Evolutionary conservation across 2,113 vertebrate genomes (phyloP).

Genomic region (Phyllostomus discolor): DNA sequence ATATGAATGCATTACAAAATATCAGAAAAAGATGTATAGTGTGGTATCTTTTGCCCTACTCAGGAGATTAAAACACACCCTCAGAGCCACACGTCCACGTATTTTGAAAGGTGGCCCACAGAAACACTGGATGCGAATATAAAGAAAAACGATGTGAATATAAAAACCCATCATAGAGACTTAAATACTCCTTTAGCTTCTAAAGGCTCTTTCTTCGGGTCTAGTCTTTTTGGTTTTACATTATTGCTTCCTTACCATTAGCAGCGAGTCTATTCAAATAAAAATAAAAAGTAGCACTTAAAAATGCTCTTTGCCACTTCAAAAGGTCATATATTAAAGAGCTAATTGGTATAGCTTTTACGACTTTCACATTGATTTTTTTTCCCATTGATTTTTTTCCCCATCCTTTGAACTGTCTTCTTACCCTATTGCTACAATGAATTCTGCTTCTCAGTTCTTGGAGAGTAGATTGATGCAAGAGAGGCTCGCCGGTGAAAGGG

Average conservation of each 20-base stretch:
- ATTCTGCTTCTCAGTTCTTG: conserved; percentile 30
- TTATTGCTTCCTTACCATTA: conserved; percentile 72
- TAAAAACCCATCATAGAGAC: not conserved
- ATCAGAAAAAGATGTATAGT: not conserved
- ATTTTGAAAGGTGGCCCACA: not conserved
- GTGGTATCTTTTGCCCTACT: not conserved
- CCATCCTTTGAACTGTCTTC: conserved; percentile 60
- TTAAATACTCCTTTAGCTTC: conserved; percentile 28
- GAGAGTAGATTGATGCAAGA: conserved; percentile 4
- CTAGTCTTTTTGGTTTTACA: conserved; percentile 50
- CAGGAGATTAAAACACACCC: not conserved
- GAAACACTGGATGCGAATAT: not conserved
- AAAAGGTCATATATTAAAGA: conserved; percentile 72
- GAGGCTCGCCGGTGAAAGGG: not conserved
- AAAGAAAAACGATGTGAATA: conserved; percentile 1
- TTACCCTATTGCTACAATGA: conserved; percentile 42
- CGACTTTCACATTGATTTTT: conserved; percentile 55
- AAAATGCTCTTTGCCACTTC: conserved; percentile 72
- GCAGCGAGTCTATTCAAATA: conserved; percentile 50
- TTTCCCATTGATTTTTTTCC: conserved; percentile 66
- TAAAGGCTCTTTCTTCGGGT: conserved; percentile 1
- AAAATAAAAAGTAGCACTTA: conserved; percentile 67
- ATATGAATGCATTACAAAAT: not conserved
- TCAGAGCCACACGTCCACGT: not conserved
- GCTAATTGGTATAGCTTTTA: conserved; percentile 74